Base-by-base conservation (phyloP, 2,888 invertebrate genomes). In the Ornithoptera alexandrae region DNA sequence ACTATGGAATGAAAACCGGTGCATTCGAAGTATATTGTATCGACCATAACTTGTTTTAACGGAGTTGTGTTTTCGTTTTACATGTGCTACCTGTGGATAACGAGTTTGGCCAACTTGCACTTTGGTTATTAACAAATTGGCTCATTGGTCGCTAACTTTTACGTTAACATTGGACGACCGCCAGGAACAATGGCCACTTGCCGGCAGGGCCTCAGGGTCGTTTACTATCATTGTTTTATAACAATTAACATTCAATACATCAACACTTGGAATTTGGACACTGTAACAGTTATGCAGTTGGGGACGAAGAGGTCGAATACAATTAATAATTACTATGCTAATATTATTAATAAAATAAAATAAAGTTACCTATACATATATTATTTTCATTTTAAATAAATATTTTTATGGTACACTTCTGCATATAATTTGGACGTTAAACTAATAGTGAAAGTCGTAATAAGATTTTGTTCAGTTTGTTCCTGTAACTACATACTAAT, bases 121-220 rank as follows among this genome's bases (percentile, higher is more conserved):
- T 59, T 64, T 61, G 76, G 68, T 57, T 60, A 74, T 76, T 74
- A 72, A 77, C 74, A 72, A 75, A 79, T 80, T 80, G 80, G 79
- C 76, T 75, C 73, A 72, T 74, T 77, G 73, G 71, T 70, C 58
- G 74, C 75, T 76, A 72, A 78, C 83, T 85, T 84, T 85, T 81
- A 81, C 76, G 77, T 78, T 78, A 79, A 78, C 77, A 78, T 86
- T 90, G 90, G 89, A 80, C 65, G 72, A 61, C 69, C 81, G 89
- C 90, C 90, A 90, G 82, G 73, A 74, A 71, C 77, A 80, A 75
- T 82, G 82, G 81, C 80, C 84, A 83, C 82, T 81, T 85, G 81
- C 71, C 74, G 42, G 56, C 60, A 60, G 24, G 46, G 58, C 58
- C 30, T 56, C 67, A 67, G 63, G 70, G 70, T 46, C 70, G 56